phyloP scores from a whole-genome alignment of 2,888 invertebrate genomes.

The Aspidiotus rigidus region DNA sequence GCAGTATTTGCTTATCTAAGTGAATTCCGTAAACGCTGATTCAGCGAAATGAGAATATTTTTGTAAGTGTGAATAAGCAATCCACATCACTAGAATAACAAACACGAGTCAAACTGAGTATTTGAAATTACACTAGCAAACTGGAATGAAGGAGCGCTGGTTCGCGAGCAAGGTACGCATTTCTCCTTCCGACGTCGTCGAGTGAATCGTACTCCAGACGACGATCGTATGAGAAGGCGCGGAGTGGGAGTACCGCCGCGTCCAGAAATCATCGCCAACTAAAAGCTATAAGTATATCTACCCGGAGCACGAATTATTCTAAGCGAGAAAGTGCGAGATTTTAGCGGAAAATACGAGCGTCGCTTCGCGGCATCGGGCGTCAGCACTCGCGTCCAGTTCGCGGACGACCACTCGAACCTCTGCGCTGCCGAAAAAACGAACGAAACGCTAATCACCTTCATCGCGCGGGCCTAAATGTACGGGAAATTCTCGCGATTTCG shows the following conservation, averaged over 20 bases:
- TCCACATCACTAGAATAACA: background rate
- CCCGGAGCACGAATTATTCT: background rate
- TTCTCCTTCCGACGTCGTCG: constrained; percentile 1
- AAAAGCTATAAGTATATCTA: background rate
- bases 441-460: too few species aligned
- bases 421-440: too few species aligned
- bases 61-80: background rate
- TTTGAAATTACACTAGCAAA: constrained; percentile 1
- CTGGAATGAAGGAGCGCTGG: background rate
- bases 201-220: background rate
- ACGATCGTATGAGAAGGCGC: constrained; percentile 1
- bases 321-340: background rate
- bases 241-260: constrained; percentile 3
- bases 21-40: constrained; percentile 1
- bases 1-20: background rate
- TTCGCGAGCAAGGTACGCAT: background rate
- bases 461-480: too few species aligned
- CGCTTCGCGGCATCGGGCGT: too few species aligned
- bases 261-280: background rate
- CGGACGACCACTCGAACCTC: too few species aligned
- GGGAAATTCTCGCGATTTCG: too few species aligned
- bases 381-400: too few species aligned
- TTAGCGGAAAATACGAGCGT: background rate
- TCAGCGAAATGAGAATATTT: background rate
- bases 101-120: background rate